Evolutionary conservation across 2,797 vertebrate species (phyloP), one percentile per base, ranked within the genome.

Genomic region (Acipenser oxyrinchus): DNA sequence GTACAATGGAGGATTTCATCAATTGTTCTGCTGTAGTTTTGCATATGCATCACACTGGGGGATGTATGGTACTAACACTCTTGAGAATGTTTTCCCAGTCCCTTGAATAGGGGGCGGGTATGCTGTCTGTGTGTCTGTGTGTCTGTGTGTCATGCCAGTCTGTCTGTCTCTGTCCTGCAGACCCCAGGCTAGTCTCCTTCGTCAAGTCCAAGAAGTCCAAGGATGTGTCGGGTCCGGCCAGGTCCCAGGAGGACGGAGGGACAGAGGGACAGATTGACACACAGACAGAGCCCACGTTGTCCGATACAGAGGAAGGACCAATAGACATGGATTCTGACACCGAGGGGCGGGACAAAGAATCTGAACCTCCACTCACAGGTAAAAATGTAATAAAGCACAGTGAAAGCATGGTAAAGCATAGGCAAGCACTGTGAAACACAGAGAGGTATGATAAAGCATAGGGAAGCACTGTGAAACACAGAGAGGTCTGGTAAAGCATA

Each of bases 151-250:
- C 58, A 13, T 70, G 37, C 59, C 6, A 73, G 51, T 66, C 65
- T 76, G 65, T 77, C 69, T 68, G 51, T 73, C 75, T 77, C 75
- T 80, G 66, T 65, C 66, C 66, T 76, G 68, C 80, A 99, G 96
- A 96, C 86, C 90, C 93, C 53, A 83, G 80, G 76, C 78, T 97
- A 72, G 86, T 97, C 71, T 87, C 92, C 70, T 98, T 97, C 77
- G 83, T 99, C 69, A 90, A 83, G 82, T 91, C 93, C 71, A 83
- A 65, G 11, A 79, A 79, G 82, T 74, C 51, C 13, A 75, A 80
- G 66, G 76, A 60, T 1, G 8, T 10, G 49, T 13, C 60, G 0
- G 75, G 73, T 13, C 74, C 79, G 52, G 48, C 66, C 13, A 71
- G 74, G 8, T 7, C 74, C 10, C 72, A 37, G 61, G 37, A 10